Percentiles rank a stretch among this genome's conserved stretches.
Evolutionary conservation across 2,797 vertebrate species (phyloP).

Genomic region (Acrossocheilus wenchowensis): DNA sequence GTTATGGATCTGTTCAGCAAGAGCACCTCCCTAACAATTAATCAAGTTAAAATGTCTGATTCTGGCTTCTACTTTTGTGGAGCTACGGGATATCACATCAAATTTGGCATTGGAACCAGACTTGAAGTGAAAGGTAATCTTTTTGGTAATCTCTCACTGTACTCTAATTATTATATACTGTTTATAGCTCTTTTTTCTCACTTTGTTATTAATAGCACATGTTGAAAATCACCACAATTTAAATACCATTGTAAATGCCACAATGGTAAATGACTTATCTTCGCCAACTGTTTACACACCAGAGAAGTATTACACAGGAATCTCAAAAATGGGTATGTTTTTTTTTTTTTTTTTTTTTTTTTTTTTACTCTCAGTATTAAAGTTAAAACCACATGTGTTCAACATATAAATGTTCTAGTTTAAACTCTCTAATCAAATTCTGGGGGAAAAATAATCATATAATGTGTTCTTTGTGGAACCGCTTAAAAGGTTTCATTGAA

Average conservation of each 20-base stretch:
- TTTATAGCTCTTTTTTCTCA: not conserved
- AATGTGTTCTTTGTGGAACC: not conserved
- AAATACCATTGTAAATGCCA: not conserved
- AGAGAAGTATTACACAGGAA: not conserved
- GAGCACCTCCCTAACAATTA: not conserved
- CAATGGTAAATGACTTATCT: not conserved
- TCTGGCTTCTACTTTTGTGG: slow-evolving; percentile 46
- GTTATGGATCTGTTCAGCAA: not conserved
- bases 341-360: not conserved
- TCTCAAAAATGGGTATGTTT: not conserved
- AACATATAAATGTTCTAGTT: not conserved
- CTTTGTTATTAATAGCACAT: not conserved
- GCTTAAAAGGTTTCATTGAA: not conserved
- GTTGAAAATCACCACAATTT: not conserved
- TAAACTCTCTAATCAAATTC: not conserved
- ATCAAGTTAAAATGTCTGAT: not conserved
- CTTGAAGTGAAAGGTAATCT: slow-evolving; percentile 38
- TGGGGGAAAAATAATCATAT: not conserved
- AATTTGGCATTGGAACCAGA: not conserved
- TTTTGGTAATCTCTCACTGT: not conserved
- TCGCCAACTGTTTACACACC: not conserved
- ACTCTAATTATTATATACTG: not conserved
- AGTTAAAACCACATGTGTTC: not conserved
- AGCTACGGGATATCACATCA: accelerated
- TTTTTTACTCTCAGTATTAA: not conserved